Evolutionary conservation across 2,888 invertebrate species (phyloP), one percentile per base, ranked within the genome.

Genomic region (Ligdia adustata): DNA sequence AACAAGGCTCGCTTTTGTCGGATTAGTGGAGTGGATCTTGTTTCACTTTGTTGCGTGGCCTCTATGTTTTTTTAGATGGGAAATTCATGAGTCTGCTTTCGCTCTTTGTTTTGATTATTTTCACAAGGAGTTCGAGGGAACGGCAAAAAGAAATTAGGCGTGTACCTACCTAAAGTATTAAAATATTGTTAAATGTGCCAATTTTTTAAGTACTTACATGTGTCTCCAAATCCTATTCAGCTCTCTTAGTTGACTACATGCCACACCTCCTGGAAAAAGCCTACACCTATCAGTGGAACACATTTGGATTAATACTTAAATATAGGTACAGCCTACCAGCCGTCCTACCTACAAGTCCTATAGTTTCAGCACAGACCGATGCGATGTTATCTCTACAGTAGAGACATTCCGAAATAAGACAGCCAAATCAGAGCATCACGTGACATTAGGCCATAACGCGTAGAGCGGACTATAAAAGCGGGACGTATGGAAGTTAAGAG

Each of bases 1-100:
- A 87, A 90, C 90, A 90, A 88, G 89, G 86, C 87, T 89, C 87
- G 89, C 89, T 88, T 90, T 90, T 90, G 90, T 90, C 82, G 90
- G 89, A 90, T 90, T 90, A 90, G 89, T 86, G 75, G 83, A 89
- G 87, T 86, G 89, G 89, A 90, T 90, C 89, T 87, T 89, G 90
- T 90, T 90, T 87, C 90, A 89, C 84, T 88, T 88, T 87, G 88
- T 88, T 86, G 85, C 79, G 78, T 75, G 78, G 83, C 76, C 80
- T 85, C 78, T 79, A 79, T 84, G 79, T 74, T 83, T 83, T 82
- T 83, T 78, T 81, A 73, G 72, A 72, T 77, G 75, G 75, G 74
- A 81, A 82, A 82, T 80, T 79, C 79, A 80, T 80, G 78, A 76
- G 74, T 63, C 62, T 64, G 60, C 58, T 40, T 73, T 66, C 68